Base-by-base conservation (phyloP, 2,113 vertebrate genomes). In the Oceanodroma tethys region DNA sequence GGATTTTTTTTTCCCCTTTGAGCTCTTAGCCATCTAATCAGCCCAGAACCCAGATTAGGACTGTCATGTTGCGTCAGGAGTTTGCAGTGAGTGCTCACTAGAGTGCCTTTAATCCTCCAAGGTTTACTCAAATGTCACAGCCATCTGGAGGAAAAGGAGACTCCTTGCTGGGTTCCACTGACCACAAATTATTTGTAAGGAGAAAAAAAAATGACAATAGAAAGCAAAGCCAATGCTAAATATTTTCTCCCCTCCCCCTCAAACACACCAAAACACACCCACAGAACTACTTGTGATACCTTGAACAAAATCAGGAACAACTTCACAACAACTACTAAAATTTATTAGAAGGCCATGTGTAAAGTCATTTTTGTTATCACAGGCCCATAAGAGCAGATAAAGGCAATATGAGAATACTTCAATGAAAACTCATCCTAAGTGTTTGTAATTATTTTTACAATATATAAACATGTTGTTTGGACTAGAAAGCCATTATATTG, bases 101-200 rank as follows among this genome's bases (percentile, higher is more conserved):
- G 95, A 98, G 95, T 96, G 97, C 95, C 96, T 98, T 98, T 98
- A 98, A 98, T 98, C 98, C 98, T 95, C 96, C 81, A 91, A 97
- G 97, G 97, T 97, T 98, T 98, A 98, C 98, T 98, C 97, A 98
- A 98, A 98, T 98, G 97, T 98, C 98, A 98, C 92, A 95, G 89
- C 98, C 98, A 98, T 98, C 98, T 98, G 98, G 97, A 97, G 95
- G 95, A 96, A 95, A 98, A 97, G 84, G 67, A 88, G 53, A 95
- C 88, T 97, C 96, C 98, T 98, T 94, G 96, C 98, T 98, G 98
- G 53, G 98, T 95, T 94, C 91, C 83, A 90, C 96, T 98, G 96
- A 98, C 97, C 97, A 98, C 96, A 98, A 94, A 97, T 98, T 96
- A 97, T 97, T 97, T 97, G 86, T 89, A 87, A 88, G 92, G 82